Evolutionary conservation across 2,113 vertebrate species (phyloP), one percentile per base, ranked within the genome.

Genomic region (Pterocles gutturalis): DNA sequence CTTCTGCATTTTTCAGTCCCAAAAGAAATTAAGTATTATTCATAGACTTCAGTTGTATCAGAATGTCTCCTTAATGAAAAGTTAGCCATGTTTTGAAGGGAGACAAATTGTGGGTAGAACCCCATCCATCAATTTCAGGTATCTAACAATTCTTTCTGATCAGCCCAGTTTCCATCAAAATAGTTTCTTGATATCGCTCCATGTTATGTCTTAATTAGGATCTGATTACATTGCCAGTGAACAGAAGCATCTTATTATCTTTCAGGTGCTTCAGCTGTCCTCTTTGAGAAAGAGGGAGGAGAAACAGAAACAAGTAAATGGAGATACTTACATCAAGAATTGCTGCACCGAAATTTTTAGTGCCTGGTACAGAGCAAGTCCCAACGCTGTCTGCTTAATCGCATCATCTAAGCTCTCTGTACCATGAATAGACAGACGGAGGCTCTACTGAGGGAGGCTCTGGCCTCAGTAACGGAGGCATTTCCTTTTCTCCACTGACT

Each of bases 241-340:
- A 75, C 75, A 62, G 64, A 95, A 96, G 70, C n/a, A 90, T 82
- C 51, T 85, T 88, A 46, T 33, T 90, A 83, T 79, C 61, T 95
- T 83, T 33, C 55, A 91, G 69, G 28, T 70, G 64, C 69, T 93
- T 81, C 85, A 81, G 1, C 6, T 91, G 78, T 17, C 78, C 73
- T 90, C 41, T 41, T 84, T 72, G 46, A 76, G 64, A 82, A 73
- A 84, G 15, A 75, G 29, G 7, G 31, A 57, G 46, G 36, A 5
- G 26, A 80, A 84, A 64, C 64, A 46, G 28, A 73, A 93, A 80
- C 48, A 72, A 70, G 45, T 22, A 87, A 69, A 77, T 13, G 36
- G 46, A 89, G 41, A 65, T 60, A 81, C 22, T 73, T 65, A 10
- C 7, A 71, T 43, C 7, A 49, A 86, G 48, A 28, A 80, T 24